Conservation (phyloP, 2,888 invertebrate genomes). For the Piscicola geometra region DNA sequence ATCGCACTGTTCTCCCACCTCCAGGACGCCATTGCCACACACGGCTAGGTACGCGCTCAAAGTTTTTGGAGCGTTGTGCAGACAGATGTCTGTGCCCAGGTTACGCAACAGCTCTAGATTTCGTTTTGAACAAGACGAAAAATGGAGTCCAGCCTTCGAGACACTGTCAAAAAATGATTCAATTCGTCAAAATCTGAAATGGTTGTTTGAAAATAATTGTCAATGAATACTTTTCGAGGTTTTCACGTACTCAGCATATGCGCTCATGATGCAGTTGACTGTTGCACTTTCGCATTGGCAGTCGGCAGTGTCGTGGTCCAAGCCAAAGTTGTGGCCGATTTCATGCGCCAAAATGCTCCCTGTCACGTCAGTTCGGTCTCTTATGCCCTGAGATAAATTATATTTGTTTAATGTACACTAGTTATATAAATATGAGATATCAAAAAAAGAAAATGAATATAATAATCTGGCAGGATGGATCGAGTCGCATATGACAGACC, state of each 20-base stretch:
- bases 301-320: slow-evolving; percentile 85
- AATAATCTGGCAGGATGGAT: background rate
- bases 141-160: background rate
- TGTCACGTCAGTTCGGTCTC: background rate
- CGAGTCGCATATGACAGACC: background rate
- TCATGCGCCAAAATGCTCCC: slow-evolving; percentile 97
- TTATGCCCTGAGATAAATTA: slow-evolving; percentile 15
- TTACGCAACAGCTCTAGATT: background rate
- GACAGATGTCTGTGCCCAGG: slow-evolving; percentile 14
- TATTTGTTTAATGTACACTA: too few species aligned
- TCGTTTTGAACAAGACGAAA: slow-evolving; percentile 9
- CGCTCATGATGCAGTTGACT: slow-evolving; percentile 81
- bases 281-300: slow-evolving; percentile 67
- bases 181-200: too few species aligned
- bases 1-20: slow-evolving; percentile 28
- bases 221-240: too few species aligned
- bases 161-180: too few species aligned
- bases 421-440: too few species aligned
- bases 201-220: too few species aligned
- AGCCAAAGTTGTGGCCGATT: slow-evolving; percentile 97
- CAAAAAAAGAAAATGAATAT: too few species aligned
- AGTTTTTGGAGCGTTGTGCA: slow-evolving; percentile 10
- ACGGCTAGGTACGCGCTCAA: background rate
- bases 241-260: slow-evolving; percentile 73
- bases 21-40: slow-evolving; percentile 25